A percentile compares a stretch with the other conserved stretches of the same genome.
Conservation (phyloP, 2,797 vertebrate species). For the Thamnophis elegans region DNA sequence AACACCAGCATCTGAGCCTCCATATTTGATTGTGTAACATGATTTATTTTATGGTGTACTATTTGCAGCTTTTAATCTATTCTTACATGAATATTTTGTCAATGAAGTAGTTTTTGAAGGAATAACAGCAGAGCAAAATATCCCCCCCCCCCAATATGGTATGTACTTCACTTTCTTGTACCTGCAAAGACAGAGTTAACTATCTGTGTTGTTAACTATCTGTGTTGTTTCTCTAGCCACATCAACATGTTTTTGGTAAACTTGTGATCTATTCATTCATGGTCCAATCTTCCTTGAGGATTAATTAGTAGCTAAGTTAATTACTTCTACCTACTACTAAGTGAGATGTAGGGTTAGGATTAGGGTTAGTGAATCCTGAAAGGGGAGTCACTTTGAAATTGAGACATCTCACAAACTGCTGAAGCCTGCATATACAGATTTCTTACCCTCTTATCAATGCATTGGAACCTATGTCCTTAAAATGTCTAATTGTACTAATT, state of each 20-base stretch:
- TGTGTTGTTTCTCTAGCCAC: not conserved
- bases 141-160: not conserved
- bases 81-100: not conserved
- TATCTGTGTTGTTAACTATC: not conserved
- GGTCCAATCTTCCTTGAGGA: not conserved
- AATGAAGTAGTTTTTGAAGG: not conserved
- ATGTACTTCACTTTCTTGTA: not conserved
- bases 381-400: not conserved
- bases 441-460: not conserved
- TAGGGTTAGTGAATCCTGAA: not conserved
- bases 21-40: not conserved
- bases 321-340: not conserved
- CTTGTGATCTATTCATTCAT: not conserved
- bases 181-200: not conserved
- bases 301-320: not conserved
- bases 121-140: not conserved
- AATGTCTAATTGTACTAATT: not conserved
- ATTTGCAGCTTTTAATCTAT: not conserved
- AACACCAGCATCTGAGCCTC: not conserved
- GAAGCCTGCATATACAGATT: not conserved
- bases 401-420: not conserved
- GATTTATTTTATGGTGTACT: not conserved
- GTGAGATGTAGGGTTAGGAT: not conserved
- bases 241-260: not conserved
- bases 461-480: not conserved